phyloP scores from a whole-genome alignment of 2,888 invertebrate species.

The Phengaris alcon region DNA sequence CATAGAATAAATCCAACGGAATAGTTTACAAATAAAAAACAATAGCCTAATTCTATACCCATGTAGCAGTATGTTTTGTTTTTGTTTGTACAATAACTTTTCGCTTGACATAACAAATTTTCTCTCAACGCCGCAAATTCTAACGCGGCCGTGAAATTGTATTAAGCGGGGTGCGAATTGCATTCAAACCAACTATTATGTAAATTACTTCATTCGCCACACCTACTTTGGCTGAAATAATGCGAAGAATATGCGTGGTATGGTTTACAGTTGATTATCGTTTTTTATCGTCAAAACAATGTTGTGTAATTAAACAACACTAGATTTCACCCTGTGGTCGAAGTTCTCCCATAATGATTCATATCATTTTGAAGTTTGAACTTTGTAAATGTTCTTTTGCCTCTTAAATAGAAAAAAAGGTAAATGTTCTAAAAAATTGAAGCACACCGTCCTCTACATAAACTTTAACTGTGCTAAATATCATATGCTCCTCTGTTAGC shows the following conservation, averaged over 20 bases:
- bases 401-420: no score
- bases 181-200: slow-evolving; percentile 25
- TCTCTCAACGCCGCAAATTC: slow-evolving; percentile 11
- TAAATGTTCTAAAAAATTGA: no score
- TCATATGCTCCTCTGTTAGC: no score
- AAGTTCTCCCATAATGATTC: no score
- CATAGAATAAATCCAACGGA: no score
- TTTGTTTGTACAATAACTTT: slow-evolving; percentile 9
- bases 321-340: no score
- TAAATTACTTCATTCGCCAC: slow-evolving; percentile 18
- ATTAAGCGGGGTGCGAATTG: slow-evolving; percentile 23
- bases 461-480: no score
- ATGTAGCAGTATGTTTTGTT: neutral
- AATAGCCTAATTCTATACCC: neutral
- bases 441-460: no score
- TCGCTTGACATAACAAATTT: slow-evolving; percentile 18
- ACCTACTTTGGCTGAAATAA: slow-evolving; percentile 22
- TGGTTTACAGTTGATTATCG: neutral
- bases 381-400: no score
- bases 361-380: no score
- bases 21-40: neutral
- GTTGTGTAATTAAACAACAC: no score
- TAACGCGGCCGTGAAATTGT: slow-evolving; percentile 24
- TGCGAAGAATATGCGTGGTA: slow-evolving; percentile 7
- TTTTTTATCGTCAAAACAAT: no score